These are phyloP conservation scores for Agonopterix arenella DNA, from an alignment of 2,888 invertebrate species.

Conservation along the genomic window DNA sequence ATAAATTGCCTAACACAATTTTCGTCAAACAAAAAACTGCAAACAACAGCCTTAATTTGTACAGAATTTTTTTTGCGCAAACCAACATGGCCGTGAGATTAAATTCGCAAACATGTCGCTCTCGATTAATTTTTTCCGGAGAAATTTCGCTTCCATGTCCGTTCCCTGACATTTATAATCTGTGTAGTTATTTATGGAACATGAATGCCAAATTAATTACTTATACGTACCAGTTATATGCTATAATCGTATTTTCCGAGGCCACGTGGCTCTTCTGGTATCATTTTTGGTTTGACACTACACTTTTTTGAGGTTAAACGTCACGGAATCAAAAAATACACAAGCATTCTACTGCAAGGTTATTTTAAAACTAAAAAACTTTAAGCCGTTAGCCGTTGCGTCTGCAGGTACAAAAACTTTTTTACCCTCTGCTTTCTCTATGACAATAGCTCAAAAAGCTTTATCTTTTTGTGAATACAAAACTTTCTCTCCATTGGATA, in stretches of 20 bases:
- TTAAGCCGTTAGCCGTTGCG: constrained; percentile 48
- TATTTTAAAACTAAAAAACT: constrained; percentile 61
- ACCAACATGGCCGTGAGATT: constrained; percentile 56
- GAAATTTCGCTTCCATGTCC: constrained; percentile 47
- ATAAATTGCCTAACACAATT: constrained; percentile 43
- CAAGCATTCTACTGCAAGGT: constrained; percentile 49
- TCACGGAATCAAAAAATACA: constrained; percentile 22
- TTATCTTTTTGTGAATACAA: constrained; percentile 44
- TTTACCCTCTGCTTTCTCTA: constrained; percentile 62
- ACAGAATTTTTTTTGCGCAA: constrained; percentile 33
- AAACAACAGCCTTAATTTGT: constrained; percentile 48
- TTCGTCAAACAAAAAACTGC: constrained; percentile 34
- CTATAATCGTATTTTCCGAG: no score
- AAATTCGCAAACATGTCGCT: constrained; percentile 60
- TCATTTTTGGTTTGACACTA: background rate
- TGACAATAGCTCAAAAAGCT: constrained; percentile 54
- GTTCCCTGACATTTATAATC: constrained; percentile 41
- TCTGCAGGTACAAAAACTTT: constrained; percentile 53
- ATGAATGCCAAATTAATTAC: no score
- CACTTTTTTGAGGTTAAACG: background rate
- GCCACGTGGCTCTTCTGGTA: no score
- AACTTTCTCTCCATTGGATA: constrained; percentile 59
- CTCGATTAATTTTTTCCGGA: constrained; percentile 52
- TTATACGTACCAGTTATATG: no score
- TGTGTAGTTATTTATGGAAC: constrained; percentile 31